phyloP scores from a whole-genome alignment of 92 coral and sea anemone genomes.

The Anthopleura xanthogrammica region DNA sequence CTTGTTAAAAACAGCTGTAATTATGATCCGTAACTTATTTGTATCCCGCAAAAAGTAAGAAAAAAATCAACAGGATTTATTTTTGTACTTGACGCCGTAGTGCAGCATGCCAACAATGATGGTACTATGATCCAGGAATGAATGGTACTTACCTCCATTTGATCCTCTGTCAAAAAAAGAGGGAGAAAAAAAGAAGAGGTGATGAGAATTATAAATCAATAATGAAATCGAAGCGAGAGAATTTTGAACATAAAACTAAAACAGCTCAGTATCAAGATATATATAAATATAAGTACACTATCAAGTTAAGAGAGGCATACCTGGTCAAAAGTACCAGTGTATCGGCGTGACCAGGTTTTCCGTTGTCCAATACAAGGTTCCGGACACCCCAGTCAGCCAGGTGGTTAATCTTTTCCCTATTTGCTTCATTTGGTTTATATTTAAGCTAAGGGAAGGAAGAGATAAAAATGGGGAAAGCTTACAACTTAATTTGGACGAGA shows the following conservation, averaged over 20 bases:
- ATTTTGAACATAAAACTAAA: neutral
- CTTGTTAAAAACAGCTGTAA: too few species aligned
- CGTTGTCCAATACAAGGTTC: conserved; percentile 45
- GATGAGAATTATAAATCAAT: neutral
- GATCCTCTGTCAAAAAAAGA: conserved; percentile 44
- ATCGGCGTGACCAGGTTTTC: conserved; percentile 72
- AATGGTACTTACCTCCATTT: conserved; percentile 56
- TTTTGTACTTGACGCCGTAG: too few species aligned
- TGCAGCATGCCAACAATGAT: too few species aligned
- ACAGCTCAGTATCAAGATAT: neutral
- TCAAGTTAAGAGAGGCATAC: conserved; percentile 19
- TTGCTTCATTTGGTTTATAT: conserved; percentile 37
- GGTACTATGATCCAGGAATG: too few species aligned
- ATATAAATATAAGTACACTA: neutral
- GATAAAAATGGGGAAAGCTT: too few species aligned
- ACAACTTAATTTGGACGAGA: neutral
- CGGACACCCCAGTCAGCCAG: conserved; percentile 55
- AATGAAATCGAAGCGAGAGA: neutral
- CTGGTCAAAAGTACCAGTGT: conserved; percentile 61
- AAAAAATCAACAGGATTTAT: too few species aligned
- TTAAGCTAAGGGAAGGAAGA: conserved; percentile 46
- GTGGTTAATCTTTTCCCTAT: conserved; percentile 23
- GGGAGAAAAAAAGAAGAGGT: neutral
- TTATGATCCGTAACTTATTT: too few species aligned
- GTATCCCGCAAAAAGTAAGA: too few species aligned